Percentiles rank a stretch among this genome's conserved stretches.
These are phyloP conservation scores for Diloba caeruleocephala DNA, from an alignment of 2,888 invertebrate genomes.

Conservation along the genomic window DNA sequence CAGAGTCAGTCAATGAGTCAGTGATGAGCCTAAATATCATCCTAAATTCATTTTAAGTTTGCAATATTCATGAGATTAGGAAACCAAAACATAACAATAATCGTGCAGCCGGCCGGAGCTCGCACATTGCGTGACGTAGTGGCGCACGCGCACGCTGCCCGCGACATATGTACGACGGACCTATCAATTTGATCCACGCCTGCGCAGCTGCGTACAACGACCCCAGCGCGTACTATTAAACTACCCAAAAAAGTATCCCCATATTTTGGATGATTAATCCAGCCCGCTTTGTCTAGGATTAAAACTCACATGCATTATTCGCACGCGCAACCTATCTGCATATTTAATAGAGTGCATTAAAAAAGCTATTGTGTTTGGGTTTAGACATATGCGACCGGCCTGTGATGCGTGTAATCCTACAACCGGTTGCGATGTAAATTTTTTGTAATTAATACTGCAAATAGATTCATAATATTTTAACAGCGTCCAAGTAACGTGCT, in stretches of 20 bases:
- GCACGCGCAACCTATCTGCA: conserved; percentile 78
- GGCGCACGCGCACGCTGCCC: conserved; percentile 67
- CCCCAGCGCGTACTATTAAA: conserved; percentile 65
- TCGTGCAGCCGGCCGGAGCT: conserved; percentile 45
- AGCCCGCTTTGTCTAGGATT: conserved; percentile 79
- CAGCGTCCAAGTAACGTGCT: too few species aligned
- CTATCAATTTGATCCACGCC: conserved; percentile 85
- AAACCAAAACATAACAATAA: conserved; percentile 42
- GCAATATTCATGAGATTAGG: conserved; percentile 54
- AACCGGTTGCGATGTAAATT: conserved; percentile 60
- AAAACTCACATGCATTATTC: conserved; percentile 71
- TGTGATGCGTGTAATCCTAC: conserved; percentile 56
- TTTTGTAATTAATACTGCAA: conserved; percentile 55
- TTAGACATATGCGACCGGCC: conserved; percentile 44
- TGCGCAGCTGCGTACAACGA: conserved; percentile 85
- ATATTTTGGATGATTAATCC: conserved; percentile 83
- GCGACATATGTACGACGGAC: conserved; percentile 69
- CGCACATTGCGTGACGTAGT: conserved; percentile 69
- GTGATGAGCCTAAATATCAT: too few species aligned
- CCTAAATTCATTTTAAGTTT: conserved; percentile 2
- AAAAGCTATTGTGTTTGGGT: conserved; percentile 67
- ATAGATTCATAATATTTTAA: not conserved
- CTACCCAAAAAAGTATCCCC: conserved; percentile 73
- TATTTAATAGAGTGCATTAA: conserved; percentile 72
- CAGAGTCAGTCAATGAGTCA: too few species aligned